Conservation (phyloP, 2,888 invertebrate species). For the Horisme vitalbata region DNA sequence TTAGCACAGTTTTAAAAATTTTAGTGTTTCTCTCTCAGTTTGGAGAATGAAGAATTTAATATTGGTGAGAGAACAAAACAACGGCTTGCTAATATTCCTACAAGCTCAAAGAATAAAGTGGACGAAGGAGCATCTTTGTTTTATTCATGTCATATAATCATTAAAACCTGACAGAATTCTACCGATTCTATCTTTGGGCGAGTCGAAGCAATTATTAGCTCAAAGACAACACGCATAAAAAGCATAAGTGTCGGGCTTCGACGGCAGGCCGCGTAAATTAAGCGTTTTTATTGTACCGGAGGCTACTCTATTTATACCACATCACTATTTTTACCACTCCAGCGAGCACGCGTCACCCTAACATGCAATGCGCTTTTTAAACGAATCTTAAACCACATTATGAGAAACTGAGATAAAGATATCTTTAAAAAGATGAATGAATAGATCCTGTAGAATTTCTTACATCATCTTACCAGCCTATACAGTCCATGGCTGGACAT, state of each 20-base stretch:
- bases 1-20: no score
- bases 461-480: no score
- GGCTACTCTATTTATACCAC: slow-evolving; percentile 38
- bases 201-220: slow-evolving; percentile 71
- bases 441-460: no score
- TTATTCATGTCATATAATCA: slow-evolving; percentile 32
- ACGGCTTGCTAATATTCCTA: not conserved
- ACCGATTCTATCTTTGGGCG: slow-evolving; percentile 50
- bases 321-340: slow-evolving; percentile 69
- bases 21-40: no score
- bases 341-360: slow-evolving; percentile 71
- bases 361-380: slow-evolving; percentile 53
- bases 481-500: no score
- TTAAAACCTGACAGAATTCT: slow-evolving; percentile 44
- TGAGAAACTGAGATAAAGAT: slow-evolving; percentile 12
- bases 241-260: slow-evolving; percentile 74
- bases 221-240: slow-evolving; percentile 80
- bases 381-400: slow-evolving; percentile 15
- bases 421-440: no score
- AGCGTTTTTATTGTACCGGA: slow-evolving; percentile 73
- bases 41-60: no score
- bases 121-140: slow-evolving; percentile 3
- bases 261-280: slow-evolving; percentile 75
- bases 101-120: not conserved
- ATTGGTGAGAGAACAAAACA: not conserved